Percentiles rank a stretch among this genome's conserved stretches.
phyloP scores from a whole-genome alignment of 2,113 vertebrate genomes.

The Scomber scombrus region DNA sequence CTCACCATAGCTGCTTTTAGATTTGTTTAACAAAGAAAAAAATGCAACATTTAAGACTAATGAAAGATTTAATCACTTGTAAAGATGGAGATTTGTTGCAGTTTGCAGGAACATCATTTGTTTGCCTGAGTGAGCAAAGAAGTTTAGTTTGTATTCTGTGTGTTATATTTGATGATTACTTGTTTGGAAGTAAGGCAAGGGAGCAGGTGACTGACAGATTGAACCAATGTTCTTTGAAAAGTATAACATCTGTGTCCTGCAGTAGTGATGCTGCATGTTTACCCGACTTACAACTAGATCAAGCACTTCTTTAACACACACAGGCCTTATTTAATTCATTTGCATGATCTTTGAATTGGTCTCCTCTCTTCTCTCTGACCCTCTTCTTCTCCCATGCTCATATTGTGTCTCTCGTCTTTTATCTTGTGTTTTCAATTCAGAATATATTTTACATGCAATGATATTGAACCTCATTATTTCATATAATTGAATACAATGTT shows the following conservation, averaged over 20 bases:
- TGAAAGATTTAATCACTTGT: too few species aligned
- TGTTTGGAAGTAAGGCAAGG: not conserved
- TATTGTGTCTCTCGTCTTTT: conserved; percentile 8
- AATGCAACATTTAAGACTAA: too few species aligned
- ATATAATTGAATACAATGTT: not conserved
- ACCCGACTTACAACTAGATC: not conserved
- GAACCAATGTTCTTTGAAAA: not conserved
- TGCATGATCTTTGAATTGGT: conserved; percentile 25
- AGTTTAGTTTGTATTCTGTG: not conserved
- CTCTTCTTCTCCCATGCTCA: not conserved
- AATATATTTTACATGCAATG: not conserved
- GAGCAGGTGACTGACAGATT: conserved; percentile 27
- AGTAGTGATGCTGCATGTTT: not conserved
- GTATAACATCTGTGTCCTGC: conserved; percentile 14
- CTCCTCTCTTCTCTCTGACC: conserved; percentile 14
- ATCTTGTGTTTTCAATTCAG: not conserved
- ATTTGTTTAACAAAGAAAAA: too few species aligned
- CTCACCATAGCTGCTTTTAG: not conserved
- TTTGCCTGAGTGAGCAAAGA: conserved; percentile 1
- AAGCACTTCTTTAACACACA: conserved; percentile 14
- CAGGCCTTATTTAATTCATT: conserved; percentile 22
- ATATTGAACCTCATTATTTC: not conserved
- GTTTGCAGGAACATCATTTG: not conserved
- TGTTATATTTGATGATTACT: not conserved
- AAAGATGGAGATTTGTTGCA: not conserved